These are phyloP conservation scores for Erpobdella octoculata DNA, from an alignment of 2,888 invertebrate genomes.

Conservation along the genomic window DNA sequence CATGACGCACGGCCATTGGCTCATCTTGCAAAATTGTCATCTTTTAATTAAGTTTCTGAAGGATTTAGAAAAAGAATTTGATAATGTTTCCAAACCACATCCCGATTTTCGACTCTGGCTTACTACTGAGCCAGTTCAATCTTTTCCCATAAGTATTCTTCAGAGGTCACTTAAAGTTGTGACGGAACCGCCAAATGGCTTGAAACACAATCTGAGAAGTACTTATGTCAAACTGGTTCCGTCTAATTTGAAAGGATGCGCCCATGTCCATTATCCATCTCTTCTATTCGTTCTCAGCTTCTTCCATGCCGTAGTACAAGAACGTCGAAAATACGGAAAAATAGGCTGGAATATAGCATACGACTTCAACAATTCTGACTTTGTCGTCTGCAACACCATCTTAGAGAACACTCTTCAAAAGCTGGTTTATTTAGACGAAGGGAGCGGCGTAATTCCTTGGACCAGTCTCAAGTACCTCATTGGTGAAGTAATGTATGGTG, in stretches of 20 bases:
- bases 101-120: constrained; percentile 86
- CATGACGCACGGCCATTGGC: constrained; percentile 67
- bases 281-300: constrained; percentile 80
- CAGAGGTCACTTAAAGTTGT: constrained; percentile 82
- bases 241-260: constrained; percentile 64
- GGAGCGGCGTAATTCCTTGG: constrained; percentile 70
- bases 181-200: constrained; percentile 81
- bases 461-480: constrained; percentile 80
- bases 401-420: constrained; percentile 75
- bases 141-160: constrained; percentile 79
- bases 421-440: constrained; percentile 55
- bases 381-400: constrained; percentile 76
- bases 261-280: constrained; percentile 68
- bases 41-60: constrained; percentile 70
- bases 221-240: constrained; percentile 81
- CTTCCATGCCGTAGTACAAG: constrained; percentile 84
- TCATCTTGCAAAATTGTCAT: constrained; percentile 87
- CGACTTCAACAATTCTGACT: constrained; percentile 85
- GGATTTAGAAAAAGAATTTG: constrained; percentile 73
- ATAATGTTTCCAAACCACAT: constrained; percentile 71
- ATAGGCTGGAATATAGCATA: constrained; percentile 89
- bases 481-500: constrained; percentile 92
- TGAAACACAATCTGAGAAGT: constrained; percentile 77
- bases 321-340: constrained; percentile 83
- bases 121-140: constrained; percentile 79